Percentiles rank a stretch among this genome's conserved stretches.
Evolutionary conservation across 2,113 vertebrate species (phyloP).

Genomic region (Hydrolagus affinis): DNA sequence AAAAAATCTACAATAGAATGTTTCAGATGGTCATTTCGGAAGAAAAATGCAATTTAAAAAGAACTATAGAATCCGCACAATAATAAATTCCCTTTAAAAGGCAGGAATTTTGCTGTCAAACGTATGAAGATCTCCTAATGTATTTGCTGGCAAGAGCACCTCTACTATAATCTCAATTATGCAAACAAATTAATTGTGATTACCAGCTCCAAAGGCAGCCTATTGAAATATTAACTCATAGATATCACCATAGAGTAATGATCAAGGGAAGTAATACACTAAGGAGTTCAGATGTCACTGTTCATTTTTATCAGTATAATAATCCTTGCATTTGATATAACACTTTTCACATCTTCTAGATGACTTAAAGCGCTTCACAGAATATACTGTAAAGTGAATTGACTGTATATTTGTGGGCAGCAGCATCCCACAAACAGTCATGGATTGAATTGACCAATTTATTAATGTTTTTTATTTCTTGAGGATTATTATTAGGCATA

Average conservation of each 20-base stretch:
- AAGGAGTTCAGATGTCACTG: background rate
- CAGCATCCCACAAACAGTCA: no score
- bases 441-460: no score
- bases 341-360: no score
- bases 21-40: background rate
- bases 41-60: background rate
- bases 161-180: background rate
- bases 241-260: background rate
- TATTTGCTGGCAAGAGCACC: background rate
- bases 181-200: slow-evolving; percentile 4
- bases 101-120: background rate
- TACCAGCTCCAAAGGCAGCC: background rate
- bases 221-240: background rate
- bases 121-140: background rate
- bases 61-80: background rate
- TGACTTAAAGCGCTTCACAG: no score
- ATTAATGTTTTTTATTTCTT: no score
- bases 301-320: background rate
- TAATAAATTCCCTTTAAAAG: background rate
- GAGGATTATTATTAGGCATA: no score
- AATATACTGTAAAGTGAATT: no score
- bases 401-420: no score
- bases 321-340: no score
- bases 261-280: background rate
- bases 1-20: background rate